Percentiles rank a stretch among this genome's conserved stretches.
Evolutionary conservation across 2,113 vertebrate species (phyloP).

Genomic region (Sander lucioperca): DNA sequence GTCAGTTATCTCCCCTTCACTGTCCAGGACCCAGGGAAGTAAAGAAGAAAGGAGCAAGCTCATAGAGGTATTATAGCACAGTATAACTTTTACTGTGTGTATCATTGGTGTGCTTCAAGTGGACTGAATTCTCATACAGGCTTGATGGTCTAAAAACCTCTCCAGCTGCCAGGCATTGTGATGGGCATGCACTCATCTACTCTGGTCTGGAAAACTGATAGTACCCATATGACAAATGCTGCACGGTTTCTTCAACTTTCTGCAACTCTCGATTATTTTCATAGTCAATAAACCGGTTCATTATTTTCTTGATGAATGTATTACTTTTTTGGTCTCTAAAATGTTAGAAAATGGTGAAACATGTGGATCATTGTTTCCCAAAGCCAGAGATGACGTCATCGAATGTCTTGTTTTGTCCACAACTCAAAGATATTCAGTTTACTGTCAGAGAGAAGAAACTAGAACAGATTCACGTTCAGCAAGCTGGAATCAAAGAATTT

Average conservation of each 20-base stretch:
- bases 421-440: too few relatives aligned
- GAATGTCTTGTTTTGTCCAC: too few relatives aligned
- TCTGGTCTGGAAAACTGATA: not conserved
- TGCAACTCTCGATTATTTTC: too few relatives aligned
- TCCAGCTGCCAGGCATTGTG: constrained; percentile 8
- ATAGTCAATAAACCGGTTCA: too few relatives aligned
- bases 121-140: constrained; percentile 8
- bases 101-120: not conserved
- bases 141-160: constrained; percentile 11
- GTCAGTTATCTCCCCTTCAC: constrained; percentile 52
- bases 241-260: not conserved
- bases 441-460: too few relatives aligned
- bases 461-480: too few relatives aligned
- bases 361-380: too few relatives aligned
- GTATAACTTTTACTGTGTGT: constrained; percentile 33
- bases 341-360: too few relatives aligned
- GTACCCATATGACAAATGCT: not conserved
- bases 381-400: too few relatives aligned
- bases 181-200: not conserved
- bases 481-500: too few relatives aligned
- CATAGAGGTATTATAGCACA: constrained; percentile 24
- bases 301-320: too few relatives aligned
- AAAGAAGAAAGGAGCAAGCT: constrained; percentile 57
- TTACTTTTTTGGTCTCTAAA: too few relatives aligned
- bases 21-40: constrained; percentile 28